Evolutionary conservation across 1,140 invertebrate genomes (phyloP).

Genomic region (Bombus cullumanus): DNA sequence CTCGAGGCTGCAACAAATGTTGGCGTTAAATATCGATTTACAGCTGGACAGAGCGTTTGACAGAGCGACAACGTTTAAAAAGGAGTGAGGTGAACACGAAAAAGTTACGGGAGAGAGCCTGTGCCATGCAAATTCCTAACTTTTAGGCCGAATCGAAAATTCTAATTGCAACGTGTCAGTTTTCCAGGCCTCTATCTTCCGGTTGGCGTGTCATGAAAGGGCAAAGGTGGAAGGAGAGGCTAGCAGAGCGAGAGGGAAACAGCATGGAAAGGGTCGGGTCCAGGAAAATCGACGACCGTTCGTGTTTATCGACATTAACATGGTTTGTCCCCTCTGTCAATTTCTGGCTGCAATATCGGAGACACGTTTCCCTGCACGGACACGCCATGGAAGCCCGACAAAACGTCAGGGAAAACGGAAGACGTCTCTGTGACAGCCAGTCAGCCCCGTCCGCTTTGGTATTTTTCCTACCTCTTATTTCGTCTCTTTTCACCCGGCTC

Average conservation of each 20-base stretch:
- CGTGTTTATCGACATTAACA: conserved; percentile 66
- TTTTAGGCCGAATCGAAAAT: conserved; percentile 38
- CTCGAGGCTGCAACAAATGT: not conserved
- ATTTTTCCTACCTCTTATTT: conserved; percentile 56
- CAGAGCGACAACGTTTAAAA: conserved; percentile 1
- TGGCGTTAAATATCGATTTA: conserved; percentile 9
- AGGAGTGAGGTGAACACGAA: not conserved
- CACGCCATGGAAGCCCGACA: conserved; percentile 48
- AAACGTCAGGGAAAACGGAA: conserved; percentile 63
- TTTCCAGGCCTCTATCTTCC: conserved; percentile 52
- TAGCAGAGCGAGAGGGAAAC: not conserved
- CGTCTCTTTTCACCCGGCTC: conserved; percentile 30
- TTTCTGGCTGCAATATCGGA: conserved; percentile 58
- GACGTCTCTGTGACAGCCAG: conserved; percentile 48
- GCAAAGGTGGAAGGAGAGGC: conserved; percentile 28
- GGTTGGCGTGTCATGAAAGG: conserved; percentile 62
- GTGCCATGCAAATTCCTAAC: conserved; percentile 37
- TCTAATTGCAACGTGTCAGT: conserved; percentile 51
- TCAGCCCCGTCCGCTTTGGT: conserved; percentile 43
- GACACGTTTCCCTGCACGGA: conserved; percentile 45
- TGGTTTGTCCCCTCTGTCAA: conserved; percentile 57
- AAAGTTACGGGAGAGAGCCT: not conserved
- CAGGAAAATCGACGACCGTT: conserved; percentile 43
- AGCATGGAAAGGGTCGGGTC: conserved; percentile 56
- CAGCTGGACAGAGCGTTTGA: not conserved